Base-by-base conservation (phyloP, 2,113 vertebrate genomes). In the Ameiurus melas region DNA sequence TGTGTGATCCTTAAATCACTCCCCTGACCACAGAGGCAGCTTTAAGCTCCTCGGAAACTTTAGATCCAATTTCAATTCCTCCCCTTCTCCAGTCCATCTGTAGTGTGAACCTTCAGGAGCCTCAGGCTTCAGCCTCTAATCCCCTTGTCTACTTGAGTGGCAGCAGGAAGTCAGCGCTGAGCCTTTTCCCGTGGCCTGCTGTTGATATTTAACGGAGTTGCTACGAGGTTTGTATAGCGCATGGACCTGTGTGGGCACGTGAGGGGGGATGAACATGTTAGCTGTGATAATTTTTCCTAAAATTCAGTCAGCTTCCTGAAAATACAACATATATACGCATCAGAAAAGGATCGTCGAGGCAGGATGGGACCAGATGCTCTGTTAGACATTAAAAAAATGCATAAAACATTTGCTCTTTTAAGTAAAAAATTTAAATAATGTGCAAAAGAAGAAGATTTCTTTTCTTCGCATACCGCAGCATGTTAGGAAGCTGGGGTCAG, bases 51-150 rank as follows among this genome's bases (percentile, higher is more conserved):
- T 7, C 5, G 12, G 68, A 0, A 0, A 4, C 20, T 85, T 85
- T 4, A 14, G 53, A 85, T 75, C 82, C 82, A 85, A 81, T 89
- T 86, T 86, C 78, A 62, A 66, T 55, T 89, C n/a, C 30, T 58
- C 22, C 27, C 30, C 25, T 25, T 9, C 77, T 85, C 80, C 53
- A 64, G 25, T 89, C 47, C 58, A 75, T 83, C 85, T 70, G 30
- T 27, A 60, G 30, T 12, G 4, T 51, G 33, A 64, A 84, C 82
- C 17, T 88, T 33, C 58, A 78, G 82, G 70, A 81, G 47, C 85
- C 43, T 79, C 47, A 14, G 58, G 81, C 82, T 77, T 78, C 81
- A 77, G 57, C 19, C 68, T 64, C 57, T 88, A 84, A 87, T 87
- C 86, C 64, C 53, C 55, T 84, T 57, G 22, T 88, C 66, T 77